A percentile compares a stretch with the other conserved stretches of the same genome.
phyloP scores from a whole-genome alignment of 1,140 invertebrate genomes.

The Drosophila bocqueti region DNA sequence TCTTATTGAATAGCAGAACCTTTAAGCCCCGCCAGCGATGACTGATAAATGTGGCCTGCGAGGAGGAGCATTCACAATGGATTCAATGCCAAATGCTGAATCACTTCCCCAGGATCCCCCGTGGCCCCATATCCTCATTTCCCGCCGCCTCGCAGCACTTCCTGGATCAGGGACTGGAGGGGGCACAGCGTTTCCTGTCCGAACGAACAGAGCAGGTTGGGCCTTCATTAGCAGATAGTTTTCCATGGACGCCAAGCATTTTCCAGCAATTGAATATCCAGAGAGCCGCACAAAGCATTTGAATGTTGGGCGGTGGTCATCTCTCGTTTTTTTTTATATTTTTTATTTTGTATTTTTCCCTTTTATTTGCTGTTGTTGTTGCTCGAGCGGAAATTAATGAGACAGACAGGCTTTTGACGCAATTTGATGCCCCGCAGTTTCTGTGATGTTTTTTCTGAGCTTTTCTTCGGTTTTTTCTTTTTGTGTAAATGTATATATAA shows the following conservation, averaged over 20 bases:
- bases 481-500: constrained; percentile 8
- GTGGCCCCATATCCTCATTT: neutral
- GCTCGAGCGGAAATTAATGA: constrained; percentile 68
- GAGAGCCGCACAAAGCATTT: constrained; percentile 65
- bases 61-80: constrained; percentile 50
- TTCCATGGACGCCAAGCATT: constrained; percentile 61
- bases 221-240: constrained; percentile 73
- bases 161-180: constrained; percentile 31
- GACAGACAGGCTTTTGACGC: constrained; percentile 76
- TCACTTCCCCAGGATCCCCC: constrained; percentile 42
- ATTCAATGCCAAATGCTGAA: constrained; percentile 68
- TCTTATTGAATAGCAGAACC: constrained; percentile 50
- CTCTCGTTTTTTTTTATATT: constrained; percentile 1
- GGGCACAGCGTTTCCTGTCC: constrained; percentile 24
- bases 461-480: constrained; percentile 11
- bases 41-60: constrained; percentile 63
- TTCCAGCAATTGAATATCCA: constrained; percentile 76
- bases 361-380: constrained; percentile 22
- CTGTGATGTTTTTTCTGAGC: constrained; percentile 20
- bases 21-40: constrained; percentile 34
- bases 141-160: constrained; percentile 28
- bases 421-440: constrained; percentile 74
- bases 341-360: constrained; percentile 22
- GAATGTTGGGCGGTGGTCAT: constrained; percentile 43
- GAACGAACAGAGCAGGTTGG: constrained; percentile 19